Percentiles rank a stretch among this genome's conserved stretches.
These are phyloP conservation scores for Cataglyphis altisquamis DNA, from an alignment of 2,888 invertebrate species.

Conservation along the genomic window DNA sequence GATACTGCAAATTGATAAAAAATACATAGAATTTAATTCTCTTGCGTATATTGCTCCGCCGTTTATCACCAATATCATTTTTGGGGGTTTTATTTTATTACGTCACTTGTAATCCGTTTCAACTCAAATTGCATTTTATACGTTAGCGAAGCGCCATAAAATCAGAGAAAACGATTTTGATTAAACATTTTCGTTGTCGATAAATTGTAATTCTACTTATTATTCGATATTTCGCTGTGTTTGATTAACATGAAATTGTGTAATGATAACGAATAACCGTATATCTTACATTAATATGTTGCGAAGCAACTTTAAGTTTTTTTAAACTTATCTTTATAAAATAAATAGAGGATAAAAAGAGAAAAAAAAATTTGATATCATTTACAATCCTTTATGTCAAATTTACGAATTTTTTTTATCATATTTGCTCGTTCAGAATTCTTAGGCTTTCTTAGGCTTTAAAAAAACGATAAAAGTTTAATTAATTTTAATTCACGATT, in stretches of 20 bases:
- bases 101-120: constrained; percentile 9
- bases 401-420: not conserved
- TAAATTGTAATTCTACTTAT: not conserved
- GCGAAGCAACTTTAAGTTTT: not conserved
- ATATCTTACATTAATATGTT: not conserved
- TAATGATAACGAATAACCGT: not conserved
- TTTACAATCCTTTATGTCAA: not conserved
- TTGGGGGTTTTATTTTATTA: constrained; percentile 5
- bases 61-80: constrained; percentile 3
- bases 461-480: not conserved
- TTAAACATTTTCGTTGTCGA: constrained; percentile 22
- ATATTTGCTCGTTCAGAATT: not conserved
- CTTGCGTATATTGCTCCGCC: not conserved
- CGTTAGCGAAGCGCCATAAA: constrained; percentile 11
- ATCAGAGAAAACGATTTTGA: constrained; percentile 10
- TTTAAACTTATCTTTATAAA: not conserved
- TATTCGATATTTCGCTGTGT: not conserved
- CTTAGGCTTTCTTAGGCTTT: not conserved
- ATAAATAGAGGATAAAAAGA: not conserved
- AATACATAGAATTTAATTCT: not conserved
- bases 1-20: not conserved
- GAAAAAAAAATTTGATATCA: not conserved
- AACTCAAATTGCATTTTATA: constrained; percentile 17
- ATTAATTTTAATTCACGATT: not conserved
- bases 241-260: not conserved